A percentile compares a stretch with the other conserved stretches of the same genome.
Conservation (phyloP, 2,797 vertebrate genomes). For the Iguana delicatissima region DNA sequence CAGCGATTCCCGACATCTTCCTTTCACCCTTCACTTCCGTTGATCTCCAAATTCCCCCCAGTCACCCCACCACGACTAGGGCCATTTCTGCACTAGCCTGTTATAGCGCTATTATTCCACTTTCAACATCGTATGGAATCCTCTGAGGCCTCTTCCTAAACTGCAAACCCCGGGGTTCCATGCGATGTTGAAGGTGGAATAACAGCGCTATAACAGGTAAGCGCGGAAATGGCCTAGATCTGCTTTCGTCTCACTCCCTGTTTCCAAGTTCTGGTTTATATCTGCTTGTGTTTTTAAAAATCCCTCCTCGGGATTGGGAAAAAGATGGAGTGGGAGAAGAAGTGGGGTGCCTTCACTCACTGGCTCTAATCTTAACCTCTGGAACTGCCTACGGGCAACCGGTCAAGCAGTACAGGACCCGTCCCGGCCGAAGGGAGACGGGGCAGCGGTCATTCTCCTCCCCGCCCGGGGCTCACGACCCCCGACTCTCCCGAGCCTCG, state of each 20-base stretch:
- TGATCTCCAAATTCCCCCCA: background rate
- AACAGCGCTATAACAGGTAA: too few species aligned
- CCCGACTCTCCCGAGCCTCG: background rate
- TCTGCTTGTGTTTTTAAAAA: background rate
- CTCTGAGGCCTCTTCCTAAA: too few species aligned
- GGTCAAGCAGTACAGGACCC: too few species aligned
- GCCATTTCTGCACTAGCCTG: too few species aligned
- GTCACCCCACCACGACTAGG: background rate
- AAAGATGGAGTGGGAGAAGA: background rate
- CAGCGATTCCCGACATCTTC: background rate
- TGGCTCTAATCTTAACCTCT: background rate
- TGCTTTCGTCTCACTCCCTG: background rate
- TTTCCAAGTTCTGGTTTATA: background rate
- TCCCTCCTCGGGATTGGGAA: background rate
- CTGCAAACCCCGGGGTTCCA: too few species aligned
- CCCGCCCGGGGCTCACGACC: background rate
- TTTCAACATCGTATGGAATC: too few species aligned
- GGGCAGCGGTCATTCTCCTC: too few species aligned
- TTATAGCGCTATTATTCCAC: too few species aligned
- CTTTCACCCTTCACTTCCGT: background rate
- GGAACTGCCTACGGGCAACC: background rate
- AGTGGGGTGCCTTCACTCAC: background rate
- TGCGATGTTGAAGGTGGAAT: too few species aligned
- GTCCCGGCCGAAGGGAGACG: background rate
- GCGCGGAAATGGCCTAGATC: too few species aligned